These are phyloP conservation scores for Trinectes maculatus DNA, from an alignment of 2,113 vertebrate genomes.

Conservation along the genomic window DNA sequence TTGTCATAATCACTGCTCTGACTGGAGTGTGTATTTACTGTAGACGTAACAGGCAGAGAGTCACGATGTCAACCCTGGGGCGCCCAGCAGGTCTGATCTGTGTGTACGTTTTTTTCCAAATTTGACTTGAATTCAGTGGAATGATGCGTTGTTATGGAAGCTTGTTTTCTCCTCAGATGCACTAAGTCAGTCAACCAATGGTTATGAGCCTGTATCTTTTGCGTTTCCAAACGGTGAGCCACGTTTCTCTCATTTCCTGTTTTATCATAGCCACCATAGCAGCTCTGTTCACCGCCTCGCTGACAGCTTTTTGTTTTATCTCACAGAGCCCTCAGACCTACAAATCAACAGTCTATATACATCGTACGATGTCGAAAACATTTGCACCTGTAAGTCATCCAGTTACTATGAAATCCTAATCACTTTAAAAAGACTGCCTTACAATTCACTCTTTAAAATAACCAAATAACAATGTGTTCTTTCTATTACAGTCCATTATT, in stretches of 20 bases:
- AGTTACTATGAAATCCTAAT: not conserved
- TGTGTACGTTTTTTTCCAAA: not conserved
- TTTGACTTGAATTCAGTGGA: not conserved
- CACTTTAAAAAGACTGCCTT: not conserved
- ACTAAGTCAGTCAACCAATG: rapidly evolving
- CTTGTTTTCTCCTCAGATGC: slow-evolving; percentile 12
- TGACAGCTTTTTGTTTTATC: not conserved
- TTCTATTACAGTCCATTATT: slow-evolving; percentile 34
- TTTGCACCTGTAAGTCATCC: slow-evolving; percentile 36
- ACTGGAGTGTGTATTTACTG: slow-evolving; percentile 14
- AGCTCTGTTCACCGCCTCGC: not conserved
- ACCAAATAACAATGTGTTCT: not conserved
- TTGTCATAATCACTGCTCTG: not conserved
- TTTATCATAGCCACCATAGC: not conserved
- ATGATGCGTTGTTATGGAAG: not conserved
- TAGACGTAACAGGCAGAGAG: slow-evolving; percentile 7
- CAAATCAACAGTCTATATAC: not conserved
- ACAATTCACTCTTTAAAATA: not conserved
- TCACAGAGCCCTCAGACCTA: not conserved
- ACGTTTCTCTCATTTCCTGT: not conserved
- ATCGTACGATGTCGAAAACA: not conserved
- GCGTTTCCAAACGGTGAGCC: not conserved
- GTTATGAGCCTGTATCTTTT: slow-evolving; percentile 14
- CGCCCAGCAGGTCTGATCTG: slow-evolving; percentile 31
- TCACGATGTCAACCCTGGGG: not conserved